These are phyloP conservation scores for Drosophila arawakana DNA, from an alignment of 1,140 invertebrate genomes.

Conservation along the genomic window DNA sequence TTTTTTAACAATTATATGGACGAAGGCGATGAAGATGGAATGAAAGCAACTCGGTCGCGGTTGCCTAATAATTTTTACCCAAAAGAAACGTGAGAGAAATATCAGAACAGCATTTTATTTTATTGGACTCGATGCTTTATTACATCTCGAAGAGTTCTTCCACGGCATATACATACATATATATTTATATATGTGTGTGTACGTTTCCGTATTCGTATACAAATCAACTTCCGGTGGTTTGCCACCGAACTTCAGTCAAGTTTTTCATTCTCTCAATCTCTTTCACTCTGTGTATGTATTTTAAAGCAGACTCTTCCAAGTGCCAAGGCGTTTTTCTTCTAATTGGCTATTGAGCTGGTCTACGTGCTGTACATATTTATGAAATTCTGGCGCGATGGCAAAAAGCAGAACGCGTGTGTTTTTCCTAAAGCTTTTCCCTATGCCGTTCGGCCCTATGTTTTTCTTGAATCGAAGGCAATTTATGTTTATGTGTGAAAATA, in stretches of 20 bases:
- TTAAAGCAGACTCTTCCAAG: constrained; percentile 58
- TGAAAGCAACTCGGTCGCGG: constrained; percentile 22
- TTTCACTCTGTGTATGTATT: constrained; percentile 25
- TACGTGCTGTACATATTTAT: constrained; percentile 81
- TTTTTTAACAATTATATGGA: constrained; percentile 61
- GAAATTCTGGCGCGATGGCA: constrained; percentile 54
- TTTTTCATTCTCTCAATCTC: constrained; percentile 10
- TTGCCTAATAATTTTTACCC: constrained; percentile 69
- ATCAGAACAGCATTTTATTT: constrained; percentile 59
- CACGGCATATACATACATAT: constrained; percentile 16
- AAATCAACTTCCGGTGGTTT: constrained; percentile 77
- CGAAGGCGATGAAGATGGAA: constrained; percentile 33
- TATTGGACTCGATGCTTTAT: constrained; percentile 47
- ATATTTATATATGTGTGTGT: no score
- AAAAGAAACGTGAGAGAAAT: constrained; percentile 69
- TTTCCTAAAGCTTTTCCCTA: constrained; percentile 36
- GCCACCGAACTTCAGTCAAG: constrained; percentile 20
- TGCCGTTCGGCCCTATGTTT: constrained; percentile 1
- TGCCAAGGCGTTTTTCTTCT: constrained; percentile 64
- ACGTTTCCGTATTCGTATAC: constrained; percentile 58
- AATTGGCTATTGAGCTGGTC: constrained; percentile 84
- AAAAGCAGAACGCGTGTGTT: constrained; percentile 49
- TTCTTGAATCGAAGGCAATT: constrained; percentile 48
- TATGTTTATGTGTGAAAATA: constrained; percentile 74
- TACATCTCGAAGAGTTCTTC: constrained; percentile 18